Evolutionary conservation across 2,797 vertebrate species (phyloP), one percentile per base, ranked within the genome.

Genomic region (Xiphorhynchus erythropygius): DNA sequence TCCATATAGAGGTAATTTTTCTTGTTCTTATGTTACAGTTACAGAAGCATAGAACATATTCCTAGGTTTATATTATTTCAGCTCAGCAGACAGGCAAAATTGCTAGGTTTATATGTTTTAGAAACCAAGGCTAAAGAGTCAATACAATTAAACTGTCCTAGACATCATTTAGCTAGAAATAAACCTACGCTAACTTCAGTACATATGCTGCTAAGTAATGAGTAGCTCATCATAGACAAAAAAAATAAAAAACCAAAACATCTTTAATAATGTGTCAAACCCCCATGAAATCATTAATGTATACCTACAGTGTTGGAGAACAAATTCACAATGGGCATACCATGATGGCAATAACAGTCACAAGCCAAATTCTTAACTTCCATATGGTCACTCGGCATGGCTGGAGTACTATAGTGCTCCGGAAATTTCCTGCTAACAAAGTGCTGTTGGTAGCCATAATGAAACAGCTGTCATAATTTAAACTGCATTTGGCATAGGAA

Each of bases 391-490:
- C 59, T 76, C 13, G 0, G 47, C 35, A 13, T 76, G 92, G 75
- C 28, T 79, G 63, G 35, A 55, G 13, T 75, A 69, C 55, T 47
- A 42, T 73, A 73, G 55, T 47, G 39, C 35, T 87, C 77, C 79
- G 27, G 77, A 57, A 76, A 76, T 90, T 84, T 84, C 80, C 84
- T 96, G 55, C 47, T 87, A 93, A 73, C 74, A 84, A 94, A 90
- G 35, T 32, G 0, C 60, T 74, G 32, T 49, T 87, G 64, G 60
- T 88, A 94, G 33, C 35, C 50, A 65, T 87, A 87, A 89, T 32
- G 13, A 80, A 75, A 25, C 80, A 93, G 74, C 59, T 90, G 70
- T 73, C 81, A 47, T 73, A 83, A 55, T 87, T 82, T 84, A 89
- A 35, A 73, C 24, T 30, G 8, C 39, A 3, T 37, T 47, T 88